Evolutionary conservation across 2,113 vertebrate genomes (phyloP), one percentile per base, ranked within the genome.

Genomic region (Physeter macrocephalus): DNA sequence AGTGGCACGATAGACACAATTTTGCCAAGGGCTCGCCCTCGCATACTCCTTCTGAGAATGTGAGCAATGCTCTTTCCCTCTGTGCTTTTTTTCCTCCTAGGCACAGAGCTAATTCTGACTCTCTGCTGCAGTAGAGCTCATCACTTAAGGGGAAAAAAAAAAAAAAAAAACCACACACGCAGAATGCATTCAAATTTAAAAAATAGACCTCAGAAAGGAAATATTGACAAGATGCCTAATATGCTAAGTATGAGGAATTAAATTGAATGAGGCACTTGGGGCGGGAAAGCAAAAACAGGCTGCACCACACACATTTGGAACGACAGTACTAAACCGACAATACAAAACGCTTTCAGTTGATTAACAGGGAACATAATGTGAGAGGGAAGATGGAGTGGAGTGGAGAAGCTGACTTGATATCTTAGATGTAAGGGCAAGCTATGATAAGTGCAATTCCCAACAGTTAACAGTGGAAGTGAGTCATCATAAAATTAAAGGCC

Each of bases 221-320:
- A 98, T 98, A 98, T 97, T 98, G 98, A 98, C 98, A 98, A 98
- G 94, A 98, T 98, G 97, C 39, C 69, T 98, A 98, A 98, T 98
- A 98, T 95, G 95, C 95, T 98, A 98, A 98, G 97, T 98, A 98
- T 97, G 98, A 97, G 97, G 97, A 98, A 98, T 98, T 98, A 98
- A 98, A 98, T 83, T 98, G 97, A 98, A 98, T 98, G 98, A 98
- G 97, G 95, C 98, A 98, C 97, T 97, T 92, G 93, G 96, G 96
- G 93, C 43, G 18, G 92, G 92, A 86, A 98, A 98, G 90, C 97
- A 97, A 97, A 97, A 98, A 85, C 52, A 89, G 46, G 36, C 92
- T 95, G 36, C 41, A 49, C 80, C 83, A 95, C 67, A 87, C 25
- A 61, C 64, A 96, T 96, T 87, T 95, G 59, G 75, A 96, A 96